A percentile compares a stretch with the other conserved stretches of the same genome.
phyloP scores from a whole-genome alignment of 2,888 invertebrate genomes.

The Malachius bipustulatus region DNA sequence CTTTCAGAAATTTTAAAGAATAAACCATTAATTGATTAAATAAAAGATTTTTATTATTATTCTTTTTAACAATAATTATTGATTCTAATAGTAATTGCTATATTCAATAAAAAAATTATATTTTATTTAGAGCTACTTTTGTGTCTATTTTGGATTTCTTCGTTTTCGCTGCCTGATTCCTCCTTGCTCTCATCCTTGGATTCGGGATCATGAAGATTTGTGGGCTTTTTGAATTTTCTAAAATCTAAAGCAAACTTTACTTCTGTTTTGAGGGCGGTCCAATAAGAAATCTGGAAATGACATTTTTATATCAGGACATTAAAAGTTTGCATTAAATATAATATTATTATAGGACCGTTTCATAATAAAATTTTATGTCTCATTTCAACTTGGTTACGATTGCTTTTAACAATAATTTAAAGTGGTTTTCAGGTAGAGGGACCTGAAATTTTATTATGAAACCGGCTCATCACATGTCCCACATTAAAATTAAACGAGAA shows the following conservation, averaged over 20 bases:
- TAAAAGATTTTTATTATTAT: constrained; percentile 9
- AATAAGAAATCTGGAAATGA: constrained; percentile 48
- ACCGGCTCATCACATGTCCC: too few species aligned
- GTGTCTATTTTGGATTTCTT: constrained; percentile 11
- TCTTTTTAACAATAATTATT: neutral
- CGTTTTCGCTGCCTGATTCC: constrained; percentile 4
- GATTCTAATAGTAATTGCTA: neutral
- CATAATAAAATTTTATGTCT: too few species aligned
- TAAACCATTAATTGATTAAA: constrained; percentile 3
- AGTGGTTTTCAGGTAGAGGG: too few species aligned
- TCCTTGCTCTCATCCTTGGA: constrained; percentile 11
- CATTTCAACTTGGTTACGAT: too few species aligned
- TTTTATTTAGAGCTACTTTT: too few species aligned
- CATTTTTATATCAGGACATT: neutral
- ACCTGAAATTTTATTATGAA: too few species aligned
- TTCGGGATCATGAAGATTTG: constrained; percentile 24
- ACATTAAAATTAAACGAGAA: too few species aligned
- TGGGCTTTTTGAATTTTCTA: constrained; percentile 61
- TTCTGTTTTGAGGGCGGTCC: constrained; percentile 58
- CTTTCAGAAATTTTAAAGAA: constrained; percentile 6
- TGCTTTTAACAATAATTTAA: too few species aligned
- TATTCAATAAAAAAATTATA: neutral
- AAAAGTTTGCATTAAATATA: neutral
- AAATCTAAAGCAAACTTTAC: constrained; percentile 59
- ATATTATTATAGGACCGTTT: neutral